Base-by-base conservation (phyloP, 2,888 invertebrate species). In the Mimachlamys varia region DNA sequence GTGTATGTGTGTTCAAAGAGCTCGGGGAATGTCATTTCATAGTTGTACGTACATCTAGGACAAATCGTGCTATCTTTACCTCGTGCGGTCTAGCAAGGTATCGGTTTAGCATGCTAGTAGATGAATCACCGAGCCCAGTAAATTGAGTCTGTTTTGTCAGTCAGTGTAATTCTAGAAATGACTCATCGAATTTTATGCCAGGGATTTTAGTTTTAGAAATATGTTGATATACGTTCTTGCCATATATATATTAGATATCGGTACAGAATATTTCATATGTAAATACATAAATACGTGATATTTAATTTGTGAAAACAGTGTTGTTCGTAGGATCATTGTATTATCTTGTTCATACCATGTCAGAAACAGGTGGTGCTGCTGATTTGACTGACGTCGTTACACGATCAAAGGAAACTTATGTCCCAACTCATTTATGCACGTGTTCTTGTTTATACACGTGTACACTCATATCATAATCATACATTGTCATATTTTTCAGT, bases 161-260 rank as follows among this genome's bases (percentile, higher is more conserved):
- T 76, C 76, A 76, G 13, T 76, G 33, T 76, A 76, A 76, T 33
- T 33, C 33, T 76, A 76, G 76, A 76, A 76, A 76, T 76, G 76
- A 76, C 76, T 76, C 76, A 76, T 76, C 76, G 76, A 76, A 76
- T 76, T 76, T 76, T 76, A 76, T 76, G 76, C 76, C 76, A 76
- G 76, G 76, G 76, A 76, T 76, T 76, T 76, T 76, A 76, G 76
- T 76, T 76, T 76, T 76, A 76, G 76, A 76, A 27, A 27, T 76
- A 76, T 76, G 76, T 76, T 76, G 76, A 76, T 33, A 76, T 76
- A 76, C 33, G 33, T 76, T 76, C 76, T 76, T 76, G 76, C 76
- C 76, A 76, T 76, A 76, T 76, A 76, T 76, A 76, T 76, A 76
- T 76, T 76, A 76, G 76, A 76, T 76, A 76, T 76, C 76, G 76